Conservation (phyloP, 2,113 vertebrate genomes). For the Rhineura floridana region DNA sequence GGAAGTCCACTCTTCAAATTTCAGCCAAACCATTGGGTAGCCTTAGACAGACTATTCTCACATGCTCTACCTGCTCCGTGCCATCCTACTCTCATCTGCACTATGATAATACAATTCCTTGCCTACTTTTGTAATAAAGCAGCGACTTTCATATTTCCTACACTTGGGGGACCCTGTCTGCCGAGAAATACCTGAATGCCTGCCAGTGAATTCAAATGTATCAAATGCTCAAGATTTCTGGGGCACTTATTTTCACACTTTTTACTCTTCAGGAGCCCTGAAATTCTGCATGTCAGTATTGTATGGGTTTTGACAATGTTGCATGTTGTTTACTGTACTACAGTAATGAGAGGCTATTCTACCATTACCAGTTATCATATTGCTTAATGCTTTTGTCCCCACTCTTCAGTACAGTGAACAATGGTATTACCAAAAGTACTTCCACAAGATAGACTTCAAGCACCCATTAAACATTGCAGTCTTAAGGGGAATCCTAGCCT, state of each 20-base stretch:
- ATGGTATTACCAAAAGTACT: slow-evolving; percentile 30
- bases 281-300: neutral
- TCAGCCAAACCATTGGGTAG: neutral
- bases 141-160: neutral
- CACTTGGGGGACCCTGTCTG: neutral
- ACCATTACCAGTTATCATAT: neutral
- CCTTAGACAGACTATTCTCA: neutral
- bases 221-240: neutral
- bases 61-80: too few relatives aligned
- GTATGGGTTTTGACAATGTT: accelerated
- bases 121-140: neutral
- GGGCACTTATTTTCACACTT: neutral
- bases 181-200: neutral
- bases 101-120: neutral
- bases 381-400: neutral
- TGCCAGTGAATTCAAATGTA: neutral
- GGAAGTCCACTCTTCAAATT: neutral
- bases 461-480: slow-evolving; percentile 26
- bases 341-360: neutral
- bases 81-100: too few relatives aligned
- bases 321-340: neutral
- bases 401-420: neutral
- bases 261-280: neutral
- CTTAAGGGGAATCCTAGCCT: slow-evolving; percentile 11
- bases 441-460: slow-evolving; percentile 34